phyloP scores from a whole-genome alignment of 2,797 vertebrate genomes.

The Pelodytes ibericus region DNA sequence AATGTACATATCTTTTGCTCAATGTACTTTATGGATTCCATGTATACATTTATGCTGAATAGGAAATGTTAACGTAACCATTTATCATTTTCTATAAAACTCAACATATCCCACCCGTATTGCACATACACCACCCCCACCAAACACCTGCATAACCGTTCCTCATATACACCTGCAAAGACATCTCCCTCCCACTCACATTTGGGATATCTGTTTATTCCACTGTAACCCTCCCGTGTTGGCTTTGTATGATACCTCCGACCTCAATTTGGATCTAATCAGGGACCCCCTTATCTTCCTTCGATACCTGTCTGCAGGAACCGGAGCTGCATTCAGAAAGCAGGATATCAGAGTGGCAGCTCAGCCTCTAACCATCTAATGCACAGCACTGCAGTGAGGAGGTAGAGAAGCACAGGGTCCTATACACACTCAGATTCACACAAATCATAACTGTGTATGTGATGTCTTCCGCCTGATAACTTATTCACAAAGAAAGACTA shows the following conservation, averaged over 20 bases:
- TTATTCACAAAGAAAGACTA: no score
- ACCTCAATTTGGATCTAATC: not conserved
- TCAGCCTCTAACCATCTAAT: conserved; percentile 51
- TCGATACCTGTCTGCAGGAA: conserved; percentile 28
- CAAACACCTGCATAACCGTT: conserved; percentile 20
- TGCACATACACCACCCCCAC: not conserved
- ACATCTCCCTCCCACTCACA: not conserved
- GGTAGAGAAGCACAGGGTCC: conserved; percentile 47
- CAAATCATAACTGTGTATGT: conserved; percentile 5
- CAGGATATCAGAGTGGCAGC: conserved; percentile 42
- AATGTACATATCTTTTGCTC: not conserved
- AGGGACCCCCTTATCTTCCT: not conserved
- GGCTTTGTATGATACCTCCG: not conserved
- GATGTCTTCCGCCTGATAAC: no score
- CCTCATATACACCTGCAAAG: conserved; percentile 25
- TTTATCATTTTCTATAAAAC: not conserved
- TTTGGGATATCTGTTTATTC: not conserved
- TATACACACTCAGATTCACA: conserved; percentile 47
- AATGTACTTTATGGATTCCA: not conserved
- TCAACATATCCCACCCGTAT: not conserved
- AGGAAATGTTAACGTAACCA: not conserved
- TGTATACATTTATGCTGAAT: no score
- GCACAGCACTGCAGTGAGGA: conserved; percentile 52
- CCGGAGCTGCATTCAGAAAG: conserved; percentile 40
- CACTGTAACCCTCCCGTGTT: not conserved